These are phyloP conservation scores for Vireo griseus DNA, from an alignment of 2,797 vertebrate species.

Conservation along the genomic window DNA sequence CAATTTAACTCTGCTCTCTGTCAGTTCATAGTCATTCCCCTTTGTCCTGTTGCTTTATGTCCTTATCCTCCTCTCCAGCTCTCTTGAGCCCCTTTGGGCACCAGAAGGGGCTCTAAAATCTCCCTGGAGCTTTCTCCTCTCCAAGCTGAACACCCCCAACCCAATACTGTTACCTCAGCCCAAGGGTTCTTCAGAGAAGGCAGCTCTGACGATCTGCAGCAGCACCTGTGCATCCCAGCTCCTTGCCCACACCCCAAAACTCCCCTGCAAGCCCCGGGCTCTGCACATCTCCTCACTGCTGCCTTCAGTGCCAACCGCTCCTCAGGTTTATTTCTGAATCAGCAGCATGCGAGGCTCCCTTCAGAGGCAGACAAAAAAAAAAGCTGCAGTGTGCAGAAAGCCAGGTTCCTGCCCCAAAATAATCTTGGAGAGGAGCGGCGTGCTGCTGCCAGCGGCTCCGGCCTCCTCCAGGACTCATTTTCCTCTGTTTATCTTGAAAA, in stretches of 20 bases:
- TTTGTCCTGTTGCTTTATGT: background rate
- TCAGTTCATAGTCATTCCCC: background rate
- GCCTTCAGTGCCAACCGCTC: background rate
- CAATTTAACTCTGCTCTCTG: background rate
- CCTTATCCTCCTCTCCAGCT: background rate
- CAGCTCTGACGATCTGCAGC: background rate
- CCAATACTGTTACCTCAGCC: background rate
- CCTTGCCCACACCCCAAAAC: background rate
- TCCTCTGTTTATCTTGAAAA: constrained; percentile 68
- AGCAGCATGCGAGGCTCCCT: background rate
- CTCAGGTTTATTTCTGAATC: background rate
- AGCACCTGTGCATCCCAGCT: background rate
- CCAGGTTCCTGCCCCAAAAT: constrained; percentile 33
- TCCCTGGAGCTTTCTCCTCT: background rate
- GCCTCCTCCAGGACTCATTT: constrained; percentile 59
- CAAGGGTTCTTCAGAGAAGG: background rate
- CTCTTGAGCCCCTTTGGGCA: background rate
- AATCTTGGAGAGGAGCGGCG: background rate
- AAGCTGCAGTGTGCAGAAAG: background rate
- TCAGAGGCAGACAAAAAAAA: background rate
- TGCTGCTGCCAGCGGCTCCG: background rate
- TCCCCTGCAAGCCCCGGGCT: background rate
- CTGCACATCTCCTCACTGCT: background rate
- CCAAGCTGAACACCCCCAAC: background rate
- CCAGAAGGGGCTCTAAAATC: background rate